Evolutionary conservation across 2,888 invertebrate species (phyloP), one percentile per base, ranked within the genome.

Genomic region (Tyria jacobaeae): DNA sequence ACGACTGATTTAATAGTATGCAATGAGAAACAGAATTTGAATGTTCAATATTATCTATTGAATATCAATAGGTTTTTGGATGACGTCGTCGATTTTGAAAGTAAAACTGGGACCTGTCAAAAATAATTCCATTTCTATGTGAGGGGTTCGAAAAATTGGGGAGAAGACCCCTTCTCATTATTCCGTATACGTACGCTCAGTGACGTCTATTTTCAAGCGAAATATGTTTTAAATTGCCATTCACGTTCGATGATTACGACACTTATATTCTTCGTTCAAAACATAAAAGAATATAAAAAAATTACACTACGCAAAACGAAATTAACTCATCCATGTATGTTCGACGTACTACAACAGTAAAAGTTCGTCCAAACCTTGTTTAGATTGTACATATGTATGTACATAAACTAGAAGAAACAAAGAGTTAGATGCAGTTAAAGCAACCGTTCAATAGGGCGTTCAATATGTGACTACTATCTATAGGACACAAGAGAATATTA

Each of bases 151-250:
- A 70, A 70, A 76, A 75, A 79, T 81, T 71, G 52, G 77, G 83
- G 86, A 79, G 82, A 76, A 75, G 73, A 75, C 79, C 87, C 88
- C 84, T 79, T 75, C 85, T 90, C 89, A 86, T 90, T 89, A 89
- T 89, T 86, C 82, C 78, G 78, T 81, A 76, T 86, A 85, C 86
- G 86, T 85, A 78, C 81, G 79, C 76, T 75, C 62, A 78, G 80
- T 83, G 79, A 83, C 83, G 80, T 85, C 83, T 85, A 75, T 87
- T 86, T 84, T 83, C 77, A 76, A 81, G 81, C 82, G 83, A 85
- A 90, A 89, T 87, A 88, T 86, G 83, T 84, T 86, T 84, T 81
- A 89, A 90, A 89, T 88, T 89, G 86, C 84, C 82, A 82, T 88
- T 86, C 82, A 77, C 81, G 76, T 83, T 86, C 82, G 79, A 83